Conservation (phyloP, 1,140 invertebrate species). For the Chymomyza costata region DNA sequence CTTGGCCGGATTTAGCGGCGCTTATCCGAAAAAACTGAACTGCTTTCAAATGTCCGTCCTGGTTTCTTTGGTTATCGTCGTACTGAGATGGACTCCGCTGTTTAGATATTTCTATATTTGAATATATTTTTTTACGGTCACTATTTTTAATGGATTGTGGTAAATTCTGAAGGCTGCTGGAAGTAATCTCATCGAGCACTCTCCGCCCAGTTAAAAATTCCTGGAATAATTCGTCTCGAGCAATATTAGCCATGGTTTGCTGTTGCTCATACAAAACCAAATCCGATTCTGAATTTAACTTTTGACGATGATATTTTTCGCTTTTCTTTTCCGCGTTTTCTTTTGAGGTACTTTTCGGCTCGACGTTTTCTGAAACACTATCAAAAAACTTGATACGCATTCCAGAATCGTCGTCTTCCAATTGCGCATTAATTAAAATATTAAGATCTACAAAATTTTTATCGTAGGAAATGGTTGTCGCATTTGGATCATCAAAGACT, state of each 20-base stretch:
- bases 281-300: conserved; percentile 50
- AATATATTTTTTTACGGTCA: conserved; percentile 1
- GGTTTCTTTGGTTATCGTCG: conserved; percentile 14
- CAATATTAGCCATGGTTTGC: conserved; percentile 52
- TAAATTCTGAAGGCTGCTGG: conserved; percentile 16
- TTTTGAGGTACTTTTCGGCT: not conserved
- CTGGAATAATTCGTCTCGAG: conserved; percentile 45
- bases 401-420: too few relatives aligned
- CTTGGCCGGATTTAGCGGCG: conserved; percentile 53
- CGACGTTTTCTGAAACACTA: not conserved
- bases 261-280: conserved; percentile 52
- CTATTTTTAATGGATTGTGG: not conserved
- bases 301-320: too few relatives aligned
- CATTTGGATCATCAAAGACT: too few relatives aligned
- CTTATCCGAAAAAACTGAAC: conserved; percentile 62
- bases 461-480: too few relatives aligned
- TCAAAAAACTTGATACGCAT: too few relatives aligned
- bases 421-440: too few relatives aligned
- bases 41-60: conserved; percentile 30
- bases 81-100: not conserved
- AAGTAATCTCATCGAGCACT: conserved; percentile 40
- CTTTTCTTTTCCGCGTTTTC: not conserved
- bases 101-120: not conserved
- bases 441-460: too few relatives aligned
- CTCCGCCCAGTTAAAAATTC: conserved; percentile 55